Evolutionary conservation across 2,797 vertebrate species (phyloP).

Genomic region (Lagocephalus sceleratus): DNA sequence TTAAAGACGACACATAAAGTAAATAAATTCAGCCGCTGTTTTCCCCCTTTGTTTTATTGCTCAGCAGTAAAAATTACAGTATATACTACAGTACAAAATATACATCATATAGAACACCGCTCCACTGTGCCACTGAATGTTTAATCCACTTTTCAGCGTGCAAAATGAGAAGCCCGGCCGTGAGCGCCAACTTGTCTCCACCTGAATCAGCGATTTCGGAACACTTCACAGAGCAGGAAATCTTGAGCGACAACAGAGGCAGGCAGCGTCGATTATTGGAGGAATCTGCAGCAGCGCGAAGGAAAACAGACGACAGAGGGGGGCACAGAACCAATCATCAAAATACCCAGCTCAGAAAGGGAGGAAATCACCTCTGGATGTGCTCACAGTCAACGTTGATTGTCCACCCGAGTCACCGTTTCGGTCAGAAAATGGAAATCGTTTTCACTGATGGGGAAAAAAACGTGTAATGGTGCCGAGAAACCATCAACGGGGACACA

Average conservation of each 20-base stretch:
- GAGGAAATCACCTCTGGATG: constrained; percentile 48
- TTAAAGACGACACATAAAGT: too few relatives aligned
- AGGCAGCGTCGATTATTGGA: constrained; percentile 63
- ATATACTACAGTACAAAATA: constrained; percentile 82
- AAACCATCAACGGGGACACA: too few relatives aligned
- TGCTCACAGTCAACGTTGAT: constrained; percentile 68
- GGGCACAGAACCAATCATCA: constrained; percentile 50
- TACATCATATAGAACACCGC: constrained; percentile 73
- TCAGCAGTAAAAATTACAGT: constrained; percentile 84
- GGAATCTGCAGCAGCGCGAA: constrained; percentile 60
- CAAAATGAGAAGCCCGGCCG: constrained; percentile 66
- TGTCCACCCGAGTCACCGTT: constrained; percentile 53
- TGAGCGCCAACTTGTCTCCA: constrained; percentile 45
- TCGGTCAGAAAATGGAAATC: constrained; percentile 60
- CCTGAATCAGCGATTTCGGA: constrained; percentile 37
- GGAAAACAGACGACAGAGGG: constrained; percentile 57
- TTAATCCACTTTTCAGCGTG: constrained; percentile 65
- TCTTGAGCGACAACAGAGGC: constrained; percentile 54
- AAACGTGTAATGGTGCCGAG: too few relatives aligned
- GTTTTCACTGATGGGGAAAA: constrained; percentile 45
- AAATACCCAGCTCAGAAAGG: constrained; percentile 34
- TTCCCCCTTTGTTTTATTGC: constrained; percentile 78
- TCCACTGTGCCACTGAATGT: constrained; percentile 63
- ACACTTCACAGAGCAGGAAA: constrained; percentile 45
- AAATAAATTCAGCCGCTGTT: constrained; percentile 12